Evolutionary conservation across 2,888 invertebrate genomes (phyloP).

Genomic region (Hipparchia sbordonii): DNA sequence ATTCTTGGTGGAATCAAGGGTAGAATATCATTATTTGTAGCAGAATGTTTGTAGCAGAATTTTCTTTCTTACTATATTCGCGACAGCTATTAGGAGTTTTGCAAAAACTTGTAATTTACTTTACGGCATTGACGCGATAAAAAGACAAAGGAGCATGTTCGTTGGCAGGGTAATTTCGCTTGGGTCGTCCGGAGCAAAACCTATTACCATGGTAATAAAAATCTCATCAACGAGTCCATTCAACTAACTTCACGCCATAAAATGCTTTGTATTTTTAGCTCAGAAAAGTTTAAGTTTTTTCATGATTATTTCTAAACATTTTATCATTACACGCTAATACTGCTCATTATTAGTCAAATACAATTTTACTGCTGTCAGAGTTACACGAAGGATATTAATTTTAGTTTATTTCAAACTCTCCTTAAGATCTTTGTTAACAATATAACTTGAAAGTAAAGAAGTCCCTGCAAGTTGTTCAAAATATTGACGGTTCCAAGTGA

Average conservation of each 20-base stretch:
- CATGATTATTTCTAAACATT: background rate
- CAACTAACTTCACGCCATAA: slow-evolving; percentile 12
- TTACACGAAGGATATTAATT: too few species aligned
- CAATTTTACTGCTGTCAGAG: too few species aligned
- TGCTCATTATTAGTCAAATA: too few species aligned
- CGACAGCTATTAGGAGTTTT: background rate
- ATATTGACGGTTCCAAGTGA: too few species aligned
- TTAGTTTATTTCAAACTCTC: too few species aligned
- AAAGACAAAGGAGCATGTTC: slow-evolving; percentile 15
- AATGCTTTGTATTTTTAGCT: slow-evolving; percentile 9
- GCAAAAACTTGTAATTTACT: slow-evolving; percentile 13
- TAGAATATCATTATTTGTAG: too few species aligned
- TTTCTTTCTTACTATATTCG: background rate
- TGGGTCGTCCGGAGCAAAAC: slow-evolving; percentile 11
- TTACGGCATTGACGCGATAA: slow-evolving; percentile 3
- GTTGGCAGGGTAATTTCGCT: slow-evolving; percentile 14
- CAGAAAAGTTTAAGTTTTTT: background rate
- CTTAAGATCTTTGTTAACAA: too few species aligned
- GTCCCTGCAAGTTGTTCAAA: too few species aligned
- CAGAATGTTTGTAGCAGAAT: background rate
- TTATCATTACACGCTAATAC: background rate
- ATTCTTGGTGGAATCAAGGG: too few species aligned
- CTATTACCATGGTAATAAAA: slow-evolving; percentile 24
- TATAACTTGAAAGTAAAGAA: too few species aligned
- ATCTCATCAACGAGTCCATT: slow-evolving; percentile 22